A percentile compares a stretch with the other conserved stretches of the same genome.
phyloP scores from a whole-genome alignment of 1,140 invertebrate genomes.

The Maniola jurtina region DNA sequence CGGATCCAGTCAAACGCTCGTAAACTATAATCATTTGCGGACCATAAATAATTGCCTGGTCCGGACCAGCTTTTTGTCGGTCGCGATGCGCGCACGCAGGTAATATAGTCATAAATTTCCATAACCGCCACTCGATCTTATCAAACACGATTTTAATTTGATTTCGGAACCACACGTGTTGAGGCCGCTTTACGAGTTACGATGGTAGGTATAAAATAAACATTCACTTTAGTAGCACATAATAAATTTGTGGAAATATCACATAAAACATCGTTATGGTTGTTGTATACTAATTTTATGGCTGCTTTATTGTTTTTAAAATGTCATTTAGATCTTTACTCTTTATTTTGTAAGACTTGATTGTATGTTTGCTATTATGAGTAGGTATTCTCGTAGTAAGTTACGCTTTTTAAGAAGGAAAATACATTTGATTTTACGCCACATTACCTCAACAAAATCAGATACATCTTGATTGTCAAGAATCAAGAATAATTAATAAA shows the following conservation, averaged over 20 bases:
- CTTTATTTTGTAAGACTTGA: slow-evolving; percentile 5
- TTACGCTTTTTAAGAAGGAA: too few species aligned
- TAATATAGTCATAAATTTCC: slow-evolving; percentile 79
- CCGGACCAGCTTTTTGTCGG: slow-evolving; percentile 67
- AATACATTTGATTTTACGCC: too few species aligned
- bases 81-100: slow-evolving; percentile 68
- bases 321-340: slow-evolving; percentile 23
- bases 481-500: too few species aligned
- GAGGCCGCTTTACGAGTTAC: slow-evolving; percentile 64
- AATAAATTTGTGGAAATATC: slow-evolving; percentile 45
- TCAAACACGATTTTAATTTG: slow-evolving; percentile 78
- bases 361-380: background rate
- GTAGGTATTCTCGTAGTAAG: too few species aligned
- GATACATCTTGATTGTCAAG: background rate
- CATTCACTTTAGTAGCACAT: slow-evolving; percentile 50
- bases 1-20: slow-evolving; percentile 58
- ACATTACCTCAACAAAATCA: background rate
- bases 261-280: slow-evolving; percentile 41
- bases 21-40: slow-evolving; percentile 76
- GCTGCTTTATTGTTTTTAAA: slow-evolving; percentile 33
- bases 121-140: slow-evolving; percentile 78
- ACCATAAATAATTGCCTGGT: slow-evolving; percentile 73
- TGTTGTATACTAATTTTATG: slow-evolving; percentile 41
- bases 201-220: slow-evolving; percentile 64
- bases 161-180: slow-evolving; percentile 75